Conservation (phyloP, 1,140 invertebrate genomes). For the Leptopilina clavipes region DNA sequence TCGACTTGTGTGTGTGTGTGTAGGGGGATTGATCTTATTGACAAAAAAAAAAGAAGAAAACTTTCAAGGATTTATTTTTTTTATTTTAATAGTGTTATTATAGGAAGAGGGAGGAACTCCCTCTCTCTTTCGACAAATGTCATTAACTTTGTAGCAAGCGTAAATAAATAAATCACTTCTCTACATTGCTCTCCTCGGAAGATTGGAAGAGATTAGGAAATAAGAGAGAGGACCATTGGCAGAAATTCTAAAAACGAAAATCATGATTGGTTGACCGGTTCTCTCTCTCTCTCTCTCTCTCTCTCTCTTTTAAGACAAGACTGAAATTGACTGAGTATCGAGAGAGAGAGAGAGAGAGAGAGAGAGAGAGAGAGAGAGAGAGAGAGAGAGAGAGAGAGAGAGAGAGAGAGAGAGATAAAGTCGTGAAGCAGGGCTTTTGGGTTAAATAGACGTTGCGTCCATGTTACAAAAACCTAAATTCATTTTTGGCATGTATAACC, state of each 20-base stretch:
- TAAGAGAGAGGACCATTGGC: slow-evolving; percentile 35
- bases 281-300: not conserved
- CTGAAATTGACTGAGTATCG: not conserved
- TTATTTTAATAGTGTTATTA: too few relatives aligned
- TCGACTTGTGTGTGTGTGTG: too few relatives aligned
- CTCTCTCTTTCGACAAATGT: slow-evolving; percentile 39
- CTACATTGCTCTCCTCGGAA: not conserved
- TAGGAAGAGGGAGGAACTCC: slow-evolving; percentile 41
- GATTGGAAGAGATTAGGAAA: slow-evolving; percentile 28
- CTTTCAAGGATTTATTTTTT: too few relatives aligned
- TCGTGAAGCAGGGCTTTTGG: not conserved
- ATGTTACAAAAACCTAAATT: not conserved
- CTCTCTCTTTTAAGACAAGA: too few relatives aligned
- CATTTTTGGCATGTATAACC: not conserved
- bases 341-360: too few relatives aligned
- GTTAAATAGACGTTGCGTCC: not conserved
- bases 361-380: too few relatives aligned
- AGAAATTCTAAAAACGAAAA: slow-evolving; percentile 47
- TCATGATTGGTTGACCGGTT: slow-evolving; percentile 46
- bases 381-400: too few relatives aligned
- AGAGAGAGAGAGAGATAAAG: too few relatives aligned
- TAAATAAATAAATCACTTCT: slow-evolving; percentile 53
- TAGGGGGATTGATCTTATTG: too few relatives aligned
- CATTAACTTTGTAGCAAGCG: slow-evolving; percentile 40
- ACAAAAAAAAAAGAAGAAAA: too few relatives aligned